Percentiles rank a stretch among this genome's conserved stretches.
These are phyloP conservation scores for Chitala chitala DNA, from an alignment of 2,113 vertebrate species.

Conservation along the genomic window DNA sequence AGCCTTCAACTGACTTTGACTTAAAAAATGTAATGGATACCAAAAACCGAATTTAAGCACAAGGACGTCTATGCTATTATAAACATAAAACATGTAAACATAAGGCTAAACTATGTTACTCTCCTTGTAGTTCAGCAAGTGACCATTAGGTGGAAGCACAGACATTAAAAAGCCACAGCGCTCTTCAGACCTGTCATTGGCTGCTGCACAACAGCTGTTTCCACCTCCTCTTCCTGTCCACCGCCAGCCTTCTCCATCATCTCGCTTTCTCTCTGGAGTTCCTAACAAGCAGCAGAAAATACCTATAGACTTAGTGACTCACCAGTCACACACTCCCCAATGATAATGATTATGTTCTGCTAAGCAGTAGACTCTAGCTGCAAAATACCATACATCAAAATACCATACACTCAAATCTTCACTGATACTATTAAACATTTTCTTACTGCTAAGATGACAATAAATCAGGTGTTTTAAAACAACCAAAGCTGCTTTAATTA, in stretches of 20 bases:
- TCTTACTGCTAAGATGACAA: too few relatives aligned
- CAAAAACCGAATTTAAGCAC: too few relatives aligned
- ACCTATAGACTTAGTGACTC: not conserved
- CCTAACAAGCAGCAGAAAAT: not conserved
- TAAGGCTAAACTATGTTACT: not conserved
- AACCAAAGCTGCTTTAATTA: too few relatives aligned
- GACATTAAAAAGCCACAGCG: not conserved
- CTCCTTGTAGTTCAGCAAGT: not conserved
- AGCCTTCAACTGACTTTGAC: too few relatives aligned
- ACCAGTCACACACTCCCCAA: not conserved
- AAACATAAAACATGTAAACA: too few relatives aligned
- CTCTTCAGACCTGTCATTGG: constrained; percentile 24
- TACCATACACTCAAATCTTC: too few relatives aligned
- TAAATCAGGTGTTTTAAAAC: too few relatives aligned
- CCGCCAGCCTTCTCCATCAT: not conserved
- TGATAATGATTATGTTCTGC: not conserved
- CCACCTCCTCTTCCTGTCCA: constrained; percentile 17
- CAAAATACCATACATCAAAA: too few relatives aligned
- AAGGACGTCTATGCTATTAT: too few relatives aligned
- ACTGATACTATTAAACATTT: too few relatives aligned
- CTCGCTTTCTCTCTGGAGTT: constrained; percentile 11
- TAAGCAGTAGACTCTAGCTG: not conserved
- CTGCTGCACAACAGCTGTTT: constrained; percentile 12
- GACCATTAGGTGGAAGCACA: constrained; percentile 2
- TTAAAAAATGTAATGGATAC: too few relatives aligned